phyloP scores from a whole-genome alignment of 2,888 invertebrate genomes.

The Bombyx huttoni region DNA sequence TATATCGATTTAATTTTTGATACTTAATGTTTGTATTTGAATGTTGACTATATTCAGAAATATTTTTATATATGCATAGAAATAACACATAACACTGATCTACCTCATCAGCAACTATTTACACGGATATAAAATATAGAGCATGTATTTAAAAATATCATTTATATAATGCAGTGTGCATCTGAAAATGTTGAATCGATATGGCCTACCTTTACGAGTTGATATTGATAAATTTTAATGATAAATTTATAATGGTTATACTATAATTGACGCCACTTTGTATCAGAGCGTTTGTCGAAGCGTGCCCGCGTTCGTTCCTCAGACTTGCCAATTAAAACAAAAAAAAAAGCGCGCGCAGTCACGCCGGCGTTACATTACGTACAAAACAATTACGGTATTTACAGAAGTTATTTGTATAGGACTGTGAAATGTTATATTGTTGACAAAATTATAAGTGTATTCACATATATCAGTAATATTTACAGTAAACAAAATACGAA shows the following conservation, averaged over 20 bases:
- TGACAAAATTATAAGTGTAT: conserved; percentile 51
- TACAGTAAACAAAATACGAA: conserved; percentile 48
- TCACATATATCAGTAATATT: conserved; percentile 58
- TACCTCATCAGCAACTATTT: conserved; percentile 59
- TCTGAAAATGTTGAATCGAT: conserved; percentile 24
- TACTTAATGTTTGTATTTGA: conserved; percentile 61
- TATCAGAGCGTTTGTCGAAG: not conserved
- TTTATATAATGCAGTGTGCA: conserved; percentile 12
- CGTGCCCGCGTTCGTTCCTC: conserved; percentile 8
- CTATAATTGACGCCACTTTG: not conserved
- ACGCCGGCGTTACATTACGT: not conserved
- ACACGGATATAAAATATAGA: conserved; percentile 9
- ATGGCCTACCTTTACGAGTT: conserved; percentile 39
- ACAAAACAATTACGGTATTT: conserved; percentile 19
- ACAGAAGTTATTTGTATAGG: conserved; percentile 32
- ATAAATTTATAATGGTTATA: conserved; percentile 6
- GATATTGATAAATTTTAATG: conserved; percentile 4
- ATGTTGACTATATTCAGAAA: conserved; percentile 69
- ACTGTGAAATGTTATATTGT: conserved; percentile 42
- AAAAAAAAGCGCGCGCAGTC: conserved; percentile 7
- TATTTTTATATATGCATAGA: conserved; percentile 67
- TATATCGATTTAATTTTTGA: conserved; percentile 58
- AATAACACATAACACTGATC: conserved; percentile 50
- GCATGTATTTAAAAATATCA: conserved; percentile 8
- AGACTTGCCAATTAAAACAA: conserved; percentile 12